Percentiles rank a stretch among this genome's conserved stretches.
These are phyloP conservation scores for Chaenodraco wilsoni DNA, from an alignment of 2,797 vertebrate species.

Conservation along the genomic window DNA sequence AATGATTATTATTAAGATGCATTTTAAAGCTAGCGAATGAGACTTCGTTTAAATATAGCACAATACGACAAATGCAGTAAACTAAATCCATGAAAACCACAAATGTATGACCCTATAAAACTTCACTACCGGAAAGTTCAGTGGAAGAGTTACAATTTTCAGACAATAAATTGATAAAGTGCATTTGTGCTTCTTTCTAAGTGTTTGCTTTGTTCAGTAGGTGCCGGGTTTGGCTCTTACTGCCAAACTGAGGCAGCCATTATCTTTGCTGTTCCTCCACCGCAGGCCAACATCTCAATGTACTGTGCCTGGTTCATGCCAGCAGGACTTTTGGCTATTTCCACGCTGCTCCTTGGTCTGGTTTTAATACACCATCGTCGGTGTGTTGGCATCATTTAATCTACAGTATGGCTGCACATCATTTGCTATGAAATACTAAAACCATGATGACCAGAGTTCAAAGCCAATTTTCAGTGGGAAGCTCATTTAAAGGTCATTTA, in stretches of 20 bases:
- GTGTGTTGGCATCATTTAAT: constrained; percentile 19
- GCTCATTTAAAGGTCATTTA: neutral
- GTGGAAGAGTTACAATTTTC: constrained; percentile 11
- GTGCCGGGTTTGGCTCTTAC: constrained; percentile 12
- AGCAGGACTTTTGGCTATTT: constrained; percentile 15
- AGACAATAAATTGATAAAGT: no score
- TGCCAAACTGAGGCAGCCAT: neutral
- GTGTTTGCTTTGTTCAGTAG: constrained; percentile 9
- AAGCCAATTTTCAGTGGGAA: neutral
- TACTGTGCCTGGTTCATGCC: constrained; percentile 19
- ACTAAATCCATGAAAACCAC: constrained; percentile 38
- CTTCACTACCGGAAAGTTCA: constrained; percentile 2
- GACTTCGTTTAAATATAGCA: constrained; percentile 34
- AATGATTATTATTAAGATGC: constrained; percentile 38
- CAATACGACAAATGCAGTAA: constrained; percentile 17
- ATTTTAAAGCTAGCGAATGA: constrained; percentile 36
- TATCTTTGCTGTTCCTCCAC: constrained; percentile 12
- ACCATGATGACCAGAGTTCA: constrained; percentile 5
- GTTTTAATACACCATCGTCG: constrained; percentile 25
- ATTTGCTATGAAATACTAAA: constrained; percentile 32
- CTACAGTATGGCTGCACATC: constrained; percentile 5
- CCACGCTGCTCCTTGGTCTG: constrained; percentile 9
- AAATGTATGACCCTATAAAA: constrained; percentile 12
- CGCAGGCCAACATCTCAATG: constrained; percentile 23
- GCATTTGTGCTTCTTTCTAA: neutral